phyloP scores from a whole-genome alignment of 2,888 invertebrate species.

The Lycocerus yunnanus region DNA sequence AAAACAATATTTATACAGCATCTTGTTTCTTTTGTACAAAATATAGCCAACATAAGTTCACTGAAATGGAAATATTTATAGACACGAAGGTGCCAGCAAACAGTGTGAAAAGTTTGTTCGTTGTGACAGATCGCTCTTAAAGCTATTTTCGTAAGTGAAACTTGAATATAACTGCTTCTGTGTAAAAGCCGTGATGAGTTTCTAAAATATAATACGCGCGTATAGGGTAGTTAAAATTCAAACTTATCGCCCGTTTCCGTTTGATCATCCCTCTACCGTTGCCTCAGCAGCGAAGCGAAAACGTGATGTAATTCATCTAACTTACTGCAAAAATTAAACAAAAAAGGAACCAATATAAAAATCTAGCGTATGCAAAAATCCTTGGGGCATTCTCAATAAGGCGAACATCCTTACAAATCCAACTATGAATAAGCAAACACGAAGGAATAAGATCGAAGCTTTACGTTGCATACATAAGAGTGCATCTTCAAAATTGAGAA shows the following conservation, averaged over 20 bases:
- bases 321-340: constrained; percentile 12
- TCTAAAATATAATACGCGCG: constrained; percentile 25
- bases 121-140: constrained; percentile 30
- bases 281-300: background rate
- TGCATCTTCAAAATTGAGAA: constrained; percentile 1
- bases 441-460: constrained; percentile 3
- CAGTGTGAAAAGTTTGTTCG: constrained; percentile 30
- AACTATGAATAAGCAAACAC: constrained; percentile 17
- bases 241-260: constrained; percentile 9
- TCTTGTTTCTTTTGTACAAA: constrained; percentile 21
- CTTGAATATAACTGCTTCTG: constrained; percentile 30
- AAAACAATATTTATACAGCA: constrained; percentile 25
- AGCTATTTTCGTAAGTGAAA: constrained; percentile 30
- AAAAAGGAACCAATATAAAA: constrained; percentile 9
- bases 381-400: background rate
- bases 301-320: background rate
- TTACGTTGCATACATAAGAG: background rate
- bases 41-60: constrained; percentile 28
- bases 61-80: constrained; percentile 31
- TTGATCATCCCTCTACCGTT: background rate
- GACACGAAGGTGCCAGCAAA: constrained; percentile 31
- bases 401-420: constrained; percentile 9
- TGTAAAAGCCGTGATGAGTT: constrained; percentile 26
- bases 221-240: constrained; percentile 23
- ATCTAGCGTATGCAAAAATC: constrained; percentile 10